phyloP scores from a whole-genome alignment of 1,140 invertebrate species.

The Pseudomyrmex flavicornis region DNA sequence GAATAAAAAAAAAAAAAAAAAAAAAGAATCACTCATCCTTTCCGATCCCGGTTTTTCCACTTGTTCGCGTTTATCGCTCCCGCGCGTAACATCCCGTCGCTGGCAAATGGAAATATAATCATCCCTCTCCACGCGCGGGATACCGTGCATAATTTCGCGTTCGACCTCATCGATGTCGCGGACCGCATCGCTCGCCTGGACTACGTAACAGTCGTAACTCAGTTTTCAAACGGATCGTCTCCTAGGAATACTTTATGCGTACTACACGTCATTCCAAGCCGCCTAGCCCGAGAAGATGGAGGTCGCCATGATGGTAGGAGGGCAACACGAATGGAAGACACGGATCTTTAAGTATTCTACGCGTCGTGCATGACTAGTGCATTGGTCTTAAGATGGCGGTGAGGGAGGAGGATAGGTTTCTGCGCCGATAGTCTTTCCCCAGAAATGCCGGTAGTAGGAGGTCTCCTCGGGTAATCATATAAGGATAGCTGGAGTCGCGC shows the following conservation, averaged over 20 bases:
- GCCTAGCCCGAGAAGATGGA: conserved; percentile 52
- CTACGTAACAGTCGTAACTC: conserved; percentile 74
- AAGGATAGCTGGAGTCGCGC: conserved; percentile 70
- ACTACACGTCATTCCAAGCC: conserved; percentile 74
- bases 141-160: conserved; percentile 68
- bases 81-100: conserved; percentile 1
- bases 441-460: conserved; percentile 63
- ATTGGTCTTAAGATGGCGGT: conserved; percentile 52
- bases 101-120: conserved; percentile 58
- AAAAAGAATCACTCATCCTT: neutral
- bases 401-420: conserved; percentile 16
- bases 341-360: conserved; percentile 82
- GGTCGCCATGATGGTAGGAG: conserved; percentile 34
- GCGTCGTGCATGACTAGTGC: conserved; percentile 76
- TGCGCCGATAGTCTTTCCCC: conserved; percentile 46
- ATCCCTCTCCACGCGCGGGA: conserved; percentile 20
- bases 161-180: conserved; percentile 55
- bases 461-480: conserved; percentile 80
- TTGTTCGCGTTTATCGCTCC: conserved; percentile 31
- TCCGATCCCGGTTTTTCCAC: neutral
- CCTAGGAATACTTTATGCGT: conserved; percentile 84
- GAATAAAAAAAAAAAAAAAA: too few species aligned
- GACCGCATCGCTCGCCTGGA: conserved; percentile 67
- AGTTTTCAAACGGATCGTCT: conserved; percentile 73
- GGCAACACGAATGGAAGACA: conserved; percentile 25